phyloP scores from a whole-genome alignment of 1,140 invertebrate species.

The Lordiphosa mommai region DNA sequence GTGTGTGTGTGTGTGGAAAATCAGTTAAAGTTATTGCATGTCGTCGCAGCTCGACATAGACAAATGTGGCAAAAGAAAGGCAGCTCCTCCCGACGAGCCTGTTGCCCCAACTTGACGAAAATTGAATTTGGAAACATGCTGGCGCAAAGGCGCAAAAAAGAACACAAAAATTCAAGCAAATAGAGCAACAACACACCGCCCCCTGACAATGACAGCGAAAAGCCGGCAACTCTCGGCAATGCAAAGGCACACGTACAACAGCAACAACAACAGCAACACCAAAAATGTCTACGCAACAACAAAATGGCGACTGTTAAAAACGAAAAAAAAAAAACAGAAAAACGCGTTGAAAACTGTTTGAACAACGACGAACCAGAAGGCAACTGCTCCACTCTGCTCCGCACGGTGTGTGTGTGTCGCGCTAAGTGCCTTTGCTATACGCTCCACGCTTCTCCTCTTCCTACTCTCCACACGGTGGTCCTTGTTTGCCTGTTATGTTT shows the following conservation, averaged over 20 bases:
- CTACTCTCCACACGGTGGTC: constrained; percentile 14
- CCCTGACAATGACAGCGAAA: constrained; percentile 47
- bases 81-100: constrained; percentile 42
- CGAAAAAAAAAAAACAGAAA: constrained; percentile 32
- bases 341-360: constrained; percentile 51
- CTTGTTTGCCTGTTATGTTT: constrained; percentile 62
- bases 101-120: constrained; percentile 60
- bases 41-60: constrained; percentile 53
- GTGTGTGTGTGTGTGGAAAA: constrained; percentile 36
- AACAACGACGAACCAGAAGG: constrained; percentile 23
- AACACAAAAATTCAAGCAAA: constrained; percentile 23
- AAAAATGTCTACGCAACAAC: constrained; percentile 9
- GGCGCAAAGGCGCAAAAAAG: constrained; percentile 19
- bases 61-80: constrained; percentile 46
- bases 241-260: neutral
- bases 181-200: constrained; percentile 34
- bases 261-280: constrained; percentile 15
- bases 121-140: constrained; percentile 57
- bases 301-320: constrained; percentile 55
- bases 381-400: constrained; percentile 15
- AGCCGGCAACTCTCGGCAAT: constrained; percentile 25
- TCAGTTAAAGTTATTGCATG: constrained; percentile 61
- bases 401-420: constrained; percentile 2
- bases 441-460: neutral
- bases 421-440: constrained; percentile 40